Evolutionary conservation across 2,888 invertebrate species (phyloP).

Genomic region (Cataglyphis rosenhaueri): DNA sequence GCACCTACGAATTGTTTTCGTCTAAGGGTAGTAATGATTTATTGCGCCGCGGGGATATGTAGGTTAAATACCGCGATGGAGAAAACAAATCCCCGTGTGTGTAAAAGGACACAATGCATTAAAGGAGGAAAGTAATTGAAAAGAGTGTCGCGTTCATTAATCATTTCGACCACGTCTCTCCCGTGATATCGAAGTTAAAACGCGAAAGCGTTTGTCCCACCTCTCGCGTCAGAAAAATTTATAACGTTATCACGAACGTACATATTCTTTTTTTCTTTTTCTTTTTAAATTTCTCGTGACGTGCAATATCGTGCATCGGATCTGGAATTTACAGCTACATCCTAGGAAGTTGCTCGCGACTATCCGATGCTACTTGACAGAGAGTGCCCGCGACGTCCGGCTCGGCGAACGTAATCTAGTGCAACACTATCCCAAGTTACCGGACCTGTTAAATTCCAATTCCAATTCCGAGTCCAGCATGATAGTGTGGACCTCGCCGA

Average conservation of each 20-base stretch:
- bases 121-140: conserved; percentile 29
- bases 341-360: conserved; percentile 58
- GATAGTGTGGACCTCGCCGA: conserved; percentile 21
- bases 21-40: conserved; percentile 53
- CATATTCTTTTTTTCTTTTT: background rate
- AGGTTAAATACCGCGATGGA: conserved; percentile 50
- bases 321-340: conserved; percentile 46
- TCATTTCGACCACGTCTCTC: conserved; percentile 28
- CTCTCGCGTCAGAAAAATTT: background rate
- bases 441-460: conserved; percentile 16
- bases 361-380: conserved; percentile 47
- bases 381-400: background rate
- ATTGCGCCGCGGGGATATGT: conserved; percentile 40
- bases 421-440: conserved; percentile 55
- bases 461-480: conserved; percentile 57
- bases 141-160: conserved; percentile 42
- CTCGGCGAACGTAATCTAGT: conserved; percentile 21
- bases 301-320: background rate
- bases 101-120: conserved; percentile 38
- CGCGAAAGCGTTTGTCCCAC: background rate
- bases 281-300: background rate
- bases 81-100: conserved; percentile 38
- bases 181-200: conserved; percentile 31
- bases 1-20: conserved; percentile 45
- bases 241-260: background rate